phyloP scores from a whole-genome alignment of 2,113 vertebrate species.

The Raja brachyura region DNA sequence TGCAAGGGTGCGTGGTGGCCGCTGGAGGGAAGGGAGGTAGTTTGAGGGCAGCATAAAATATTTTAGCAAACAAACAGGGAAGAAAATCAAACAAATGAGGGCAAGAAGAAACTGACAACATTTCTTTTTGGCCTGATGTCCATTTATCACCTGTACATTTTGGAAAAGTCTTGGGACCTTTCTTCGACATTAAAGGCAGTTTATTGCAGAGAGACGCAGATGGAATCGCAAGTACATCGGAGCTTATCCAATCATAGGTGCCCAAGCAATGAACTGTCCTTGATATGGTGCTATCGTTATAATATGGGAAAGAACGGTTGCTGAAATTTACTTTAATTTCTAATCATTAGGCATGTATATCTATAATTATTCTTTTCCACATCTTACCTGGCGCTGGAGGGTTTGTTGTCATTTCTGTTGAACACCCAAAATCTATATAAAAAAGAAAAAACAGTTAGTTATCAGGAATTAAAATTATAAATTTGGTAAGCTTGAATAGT shows the following conservation, averaged over 20 bases:
- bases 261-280: neutral
- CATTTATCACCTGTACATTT: neutral
- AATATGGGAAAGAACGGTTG: neutral
- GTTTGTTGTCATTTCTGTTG: conserved; percentile 36
- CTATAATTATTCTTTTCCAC: neutral
- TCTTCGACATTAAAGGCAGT: neutral
- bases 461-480: neutral
- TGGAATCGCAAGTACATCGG: no score
- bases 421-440: conserved; percentile 20
- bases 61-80: neutral
- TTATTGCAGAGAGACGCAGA: no score
- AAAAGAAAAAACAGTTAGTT: neutral
- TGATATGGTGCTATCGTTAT: neutral
- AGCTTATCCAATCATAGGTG: no score
- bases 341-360: neutral
- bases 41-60: no score
- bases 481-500: neutral
- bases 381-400: conserved; percentile 28
- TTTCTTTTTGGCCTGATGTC: neutral
- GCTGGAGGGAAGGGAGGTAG: neutral
- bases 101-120: neutral
- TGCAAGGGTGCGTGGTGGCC: neutral
- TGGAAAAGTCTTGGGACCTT: neutral
- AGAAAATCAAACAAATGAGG: neutral
- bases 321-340: neutral